phyloP scores from a whole-genome alignment of 2,113 vertebrate genomes.

The Trachemys scripta region DNA sequence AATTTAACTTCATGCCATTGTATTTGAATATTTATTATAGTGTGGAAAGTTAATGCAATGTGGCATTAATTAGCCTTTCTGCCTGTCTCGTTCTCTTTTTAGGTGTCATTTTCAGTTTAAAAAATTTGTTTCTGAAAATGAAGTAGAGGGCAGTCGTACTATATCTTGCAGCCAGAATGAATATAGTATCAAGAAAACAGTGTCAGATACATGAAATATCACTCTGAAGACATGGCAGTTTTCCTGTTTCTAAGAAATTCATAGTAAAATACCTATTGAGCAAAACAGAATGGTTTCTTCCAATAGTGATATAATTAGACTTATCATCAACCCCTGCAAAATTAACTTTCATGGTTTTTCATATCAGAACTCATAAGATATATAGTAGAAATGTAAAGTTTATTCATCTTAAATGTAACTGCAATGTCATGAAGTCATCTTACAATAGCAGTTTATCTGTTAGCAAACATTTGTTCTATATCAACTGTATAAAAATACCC shows the following conservation, averaged over 20 bases:
- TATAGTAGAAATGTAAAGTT: not conserved
- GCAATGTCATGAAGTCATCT: conserved; percentile 45
- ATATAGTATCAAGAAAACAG: not conserved
- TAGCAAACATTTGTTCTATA: not conserved
- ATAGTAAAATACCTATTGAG: not conserved
- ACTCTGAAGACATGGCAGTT: not conserved
- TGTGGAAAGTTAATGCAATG: conserved; percentile 75
- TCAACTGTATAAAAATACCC: not conserved
- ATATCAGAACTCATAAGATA: not conserved
- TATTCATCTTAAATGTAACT: conserved; percentile 6
- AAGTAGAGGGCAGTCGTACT: conserved; percentile 59
- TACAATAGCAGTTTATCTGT: not conserved
- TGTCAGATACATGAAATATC: not conserved
- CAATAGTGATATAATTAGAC: not conserved
- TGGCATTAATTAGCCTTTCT: conserved; percentile 80
- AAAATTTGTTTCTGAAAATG: conserved; percentile 74
- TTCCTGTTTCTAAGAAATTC: not conserved
- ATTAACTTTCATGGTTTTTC: not conserved
- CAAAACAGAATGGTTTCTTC: not conserved
- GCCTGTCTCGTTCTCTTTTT: conserved; percentile 75
- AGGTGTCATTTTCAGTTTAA: conserved; percentile 76
- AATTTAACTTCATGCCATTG: conserved; percentile 40
- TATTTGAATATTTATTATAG: conserved; percentile 77
- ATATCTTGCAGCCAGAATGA: conserved; percentile 7
- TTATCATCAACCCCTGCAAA: not conserved